Conservation (phyloP, 2,888 invertebrate genomes). For the Cryptus viduatorius region DNA sequence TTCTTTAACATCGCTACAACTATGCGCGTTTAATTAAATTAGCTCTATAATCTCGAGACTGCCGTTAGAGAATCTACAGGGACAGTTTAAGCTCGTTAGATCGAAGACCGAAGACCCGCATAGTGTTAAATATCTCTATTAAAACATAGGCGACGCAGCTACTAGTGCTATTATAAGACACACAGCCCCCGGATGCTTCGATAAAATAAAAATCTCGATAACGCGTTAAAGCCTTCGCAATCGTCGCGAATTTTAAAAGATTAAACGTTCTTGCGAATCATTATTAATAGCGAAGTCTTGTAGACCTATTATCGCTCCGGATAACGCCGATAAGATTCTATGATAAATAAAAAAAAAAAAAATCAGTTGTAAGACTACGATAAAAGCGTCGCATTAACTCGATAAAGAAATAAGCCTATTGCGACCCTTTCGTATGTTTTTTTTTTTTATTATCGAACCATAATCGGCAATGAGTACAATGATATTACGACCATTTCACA, state of each 20-base stretch:
- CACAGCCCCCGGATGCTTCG: background rate
- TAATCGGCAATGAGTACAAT: background rate
- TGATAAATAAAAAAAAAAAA: background rate
- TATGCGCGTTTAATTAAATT: constrained; percentile 70
- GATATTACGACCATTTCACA: too few relatives aligned
- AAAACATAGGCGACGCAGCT: constrained; percentile 43
- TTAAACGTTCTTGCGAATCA: background rate
- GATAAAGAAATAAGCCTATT: background rate
- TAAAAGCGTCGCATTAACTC: constrained; percentile 1
- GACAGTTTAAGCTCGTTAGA: constrained; percentile 75
- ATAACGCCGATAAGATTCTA: constrained; percentile 16
- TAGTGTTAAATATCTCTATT: constrained; percentile 67
- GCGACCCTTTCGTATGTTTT: background rate
- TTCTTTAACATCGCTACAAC: constrained; percentile 55
- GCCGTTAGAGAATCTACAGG: constrained; percentile 64
- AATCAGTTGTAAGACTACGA: background rate
- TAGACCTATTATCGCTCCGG: constrained; percentile 8
- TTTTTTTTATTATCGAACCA: constrained; percentile 6
- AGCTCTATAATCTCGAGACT: constrained; percentile 66
- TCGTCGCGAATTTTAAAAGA: background rate
- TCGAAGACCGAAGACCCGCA: constrained; percentile 69
- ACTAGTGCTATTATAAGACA: background rate
- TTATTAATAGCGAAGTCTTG: background rate
- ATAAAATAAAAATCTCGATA: background rate
- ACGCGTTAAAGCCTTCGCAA: background rate